Conservation (phyloP, 2,113 vertebrate genomes). For the Speoplatyrhinus poulsoni region DNA sequence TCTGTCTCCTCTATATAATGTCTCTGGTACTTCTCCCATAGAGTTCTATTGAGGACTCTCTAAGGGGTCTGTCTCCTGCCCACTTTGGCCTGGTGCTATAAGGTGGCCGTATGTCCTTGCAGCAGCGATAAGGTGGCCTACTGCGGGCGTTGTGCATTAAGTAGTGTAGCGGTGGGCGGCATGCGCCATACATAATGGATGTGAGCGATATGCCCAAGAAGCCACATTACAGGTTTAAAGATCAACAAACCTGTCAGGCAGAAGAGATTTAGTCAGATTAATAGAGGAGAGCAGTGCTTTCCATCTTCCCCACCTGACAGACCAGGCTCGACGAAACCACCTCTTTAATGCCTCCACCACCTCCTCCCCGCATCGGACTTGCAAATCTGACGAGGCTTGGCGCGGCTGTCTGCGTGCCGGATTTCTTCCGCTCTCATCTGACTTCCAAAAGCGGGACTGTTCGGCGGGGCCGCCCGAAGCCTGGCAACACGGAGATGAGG, state of each 20-base stretch:
- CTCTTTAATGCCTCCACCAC: conserved; percentile 41
- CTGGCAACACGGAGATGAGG: conserved; percentile 44
- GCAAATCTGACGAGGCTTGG: conserved; percentile 48
- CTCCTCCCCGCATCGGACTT: conserved; percentile 40
- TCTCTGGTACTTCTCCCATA: too few species aligned
- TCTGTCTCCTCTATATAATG: too few species aligned
- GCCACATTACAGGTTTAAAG: conserved; percentile 40
- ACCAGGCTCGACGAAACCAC: conserved; percentile 40
- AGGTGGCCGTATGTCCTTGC: background rate
- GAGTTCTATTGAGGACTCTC: too few species aligned
- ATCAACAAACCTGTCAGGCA: conserved; percentile 53
- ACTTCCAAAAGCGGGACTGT: conserved; percentile 56
- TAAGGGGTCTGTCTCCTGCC: too few species aligned
- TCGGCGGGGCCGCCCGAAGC: conserved; percentile 25
- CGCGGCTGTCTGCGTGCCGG: conserved; percentile 9
- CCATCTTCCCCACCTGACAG: conserved; percentile 50
- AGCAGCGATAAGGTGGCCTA: background rate
- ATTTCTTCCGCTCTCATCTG: conserved; percentile 30
- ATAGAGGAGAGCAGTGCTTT: conserved; percentile 42
- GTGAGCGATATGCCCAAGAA: conserved; percentile 28
- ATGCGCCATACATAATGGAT: conserved; percentile 32
- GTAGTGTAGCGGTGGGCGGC: background rate
- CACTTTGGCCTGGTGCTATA: background rate
- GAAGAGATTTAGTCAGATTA: conserved; percentile 50
- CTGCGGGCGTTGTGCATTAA: background rate